A percentile compares a stretch with the other conserved stretches of the same genome.
Evolutionary conservation across 37 sponge, comb jelly and placozoan genomes (phyloP).

Genomic region (Ephydatia muelleri): DNA sequence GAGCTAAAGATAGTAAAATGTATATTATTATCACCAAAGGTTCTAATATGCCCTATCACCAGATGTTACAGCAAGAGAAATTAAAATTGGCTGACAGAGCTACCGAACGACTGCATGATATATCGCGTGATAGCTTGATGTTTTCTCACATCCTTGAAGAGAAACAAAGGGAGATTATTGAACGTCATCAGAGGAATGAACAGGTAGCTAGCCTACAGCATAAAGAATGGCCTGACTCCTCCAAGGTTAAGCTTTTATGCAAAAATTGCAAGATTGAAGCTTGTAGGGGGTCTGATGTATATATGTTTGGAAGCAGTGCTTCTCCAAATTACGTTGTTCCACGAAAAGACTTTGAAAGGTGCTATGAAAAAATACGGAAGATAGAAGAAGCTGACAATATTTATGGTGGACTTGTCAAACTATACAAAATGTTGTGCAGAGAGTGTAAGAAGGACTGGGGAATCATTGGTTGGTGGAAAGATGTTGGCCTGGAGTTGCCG

Average conservation of each 20-base stretch:
- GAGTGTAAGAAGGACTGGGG: conserved; percentile 61
- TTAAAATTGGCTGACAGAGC: conserved; percentile 3
- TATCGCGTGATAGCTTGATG: not conserved
- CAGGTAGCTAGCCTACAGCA: not conserved
- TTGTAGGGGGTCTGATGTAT: conserved; percentile 58
- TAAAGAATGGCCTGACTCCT: conserved; percentile 5
- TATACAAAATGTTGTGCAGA: conserved; percentile 49
- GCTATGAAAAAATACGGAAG: not conserved
- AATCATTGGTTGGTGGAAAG: conserved; percentile 38
- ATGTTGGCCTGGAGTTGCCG: conserved; percentile 19
- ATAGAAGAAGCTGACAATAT: conserved; percentile 17
- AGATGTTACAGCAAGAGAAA: conserved; percentile 52
- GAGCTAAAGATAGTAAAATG: conserved; percentile 44
- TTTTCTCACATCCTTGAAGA: not conserved
- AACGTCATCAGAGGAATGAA: not conserved
- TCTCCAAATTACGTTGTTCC: conserved; percentile 47
- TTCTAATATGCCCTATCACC: conserved; percentile 22
- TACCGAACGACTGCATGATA: not conserved
- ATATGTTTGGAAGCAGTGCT: conserved; percentile 1
- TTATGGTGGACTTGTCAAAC: conserved; percentile 17
- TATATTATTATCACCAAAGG: conserved; percentile 41
- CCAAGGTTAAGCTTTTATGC: conserved; percentile 39
- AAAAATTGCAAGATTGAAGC: conserved; percentile 41
- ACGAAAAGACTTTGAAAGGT: not conserved
- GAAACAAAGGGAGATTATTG: conserved; percentile 28